A percentile compares a stretch with the other conserved stretches of the same genome.
Conservation (phyloP, 2,888 invertebrate species). For the Lymantria monacha region DNA sequence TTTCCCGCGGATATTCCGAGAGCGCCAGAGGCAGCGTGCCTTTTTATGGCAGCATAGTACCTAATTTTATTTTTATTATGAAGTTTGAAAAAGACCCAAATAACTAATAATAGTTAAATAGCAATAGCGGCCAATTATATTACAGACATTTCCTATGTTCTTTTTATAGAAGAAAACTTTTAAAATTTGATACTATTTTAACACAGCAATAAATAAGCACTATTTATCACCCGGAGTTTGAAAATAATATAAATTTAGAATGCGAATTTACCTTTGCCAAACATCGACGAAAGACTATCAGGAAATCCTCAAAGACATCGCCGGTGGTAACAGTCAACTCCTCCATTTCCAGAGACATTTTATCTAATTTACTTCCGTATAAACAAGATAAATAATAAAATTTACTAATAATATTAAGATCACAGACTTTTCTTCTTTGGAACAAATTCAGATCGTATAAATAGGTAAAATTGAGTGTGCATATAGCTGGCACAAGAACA, state of each 20-base stretch:
- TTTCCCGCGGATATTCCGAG: constrained; percentile 10
- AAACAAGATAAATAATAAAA: constrained; percentile 37
- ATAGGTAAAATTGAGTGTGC: constrained; percentile 53
- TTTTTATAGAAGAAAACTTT: too few relatives aligned
- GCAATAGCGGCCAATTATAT: too few relatives aligned
- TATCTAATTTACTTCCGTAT: constrained; percentile 48
- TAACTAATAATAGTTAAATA: constrained; percentile 11
- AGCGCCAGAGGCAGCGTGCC: constrained; percentile 15
- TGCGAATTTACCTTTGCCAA: constrained; percentile 85
- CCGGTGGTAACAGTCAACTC: constrained; percentile 83
- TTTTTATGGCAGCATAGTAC: background rate
- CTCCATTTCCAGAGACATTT: constrained; percentile 86
- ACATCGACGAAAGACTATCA: constrained; percentile 86
- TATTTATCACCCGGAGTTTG: background rate
- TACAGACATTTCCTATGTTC: too few relatives aligned
- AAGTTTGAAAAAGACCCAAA: constrained; percentile 28
- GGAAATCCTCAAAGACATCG: constrained; percentile 88
- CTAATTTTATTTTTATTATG: background rate
- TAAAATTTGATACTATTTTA: too few relatives aligned
- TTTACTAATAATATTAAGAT: constrained; percentile 57
- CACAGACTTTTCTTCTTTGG: constrained; percentile 68
- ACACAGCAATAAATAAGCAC: background rate
- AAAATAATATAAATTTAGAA: constrained; percentile 63
- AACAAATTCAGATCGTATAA: constrained; percentile 67
- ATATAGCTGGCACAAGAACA: constrained; percentile 36